A percentile compares a stretch with the other conserved stretches of the same genome.
phyloP scores from a whole-genome alignment of 1,140 invertebrate species.

The Akabosia matsudoensis region DNA sequence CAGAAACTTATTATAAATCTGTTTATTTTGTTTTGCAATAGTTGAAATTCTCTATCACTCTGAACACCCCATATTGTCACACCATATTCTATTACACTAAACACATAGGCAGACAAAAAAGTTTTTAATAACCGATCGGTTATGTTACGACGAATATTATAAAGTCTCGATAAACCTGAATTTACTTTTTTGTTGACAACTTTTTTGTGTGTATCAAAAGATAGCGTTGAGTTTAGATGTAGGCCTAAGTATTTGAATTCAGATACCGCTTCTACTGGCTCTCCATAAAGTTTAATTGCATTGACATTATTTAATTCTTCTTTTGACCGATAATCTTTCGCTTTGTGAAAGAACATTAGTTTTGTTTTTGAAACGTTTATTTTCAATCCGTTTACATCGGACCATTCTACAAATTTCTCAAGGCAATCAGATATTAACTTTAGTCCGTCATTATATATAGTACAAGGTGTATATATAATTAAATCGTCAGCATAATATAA shows the following conservation, averaged over 20 bases:
- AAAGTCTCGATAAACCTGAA: no score
- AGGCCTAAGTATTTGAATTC: neutral
- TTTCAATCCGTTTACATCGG: neutral
- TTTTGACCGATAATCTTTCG: neutral
- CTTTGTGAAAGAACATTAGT: slow-evolving; percentile 18
- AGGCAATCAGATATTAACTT: neutral
- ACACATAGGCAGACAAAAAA: no score
- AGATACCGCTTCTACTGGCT: neutral
- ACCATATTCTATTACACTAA: no score
- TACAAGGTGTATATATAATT: slow-evolving; percentile 23
- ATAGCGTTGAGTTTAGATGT: neutral
- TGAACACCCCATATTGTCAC: no score
- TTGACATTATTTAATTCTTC: neutral
- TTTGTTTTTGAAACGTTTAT: slow-evolving; percentile 17
- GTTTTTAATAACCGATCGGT: no score
- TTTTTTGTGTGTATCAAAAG: neutral
- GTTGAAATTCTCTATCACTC: no score
- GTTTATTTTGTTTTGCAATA: no score
- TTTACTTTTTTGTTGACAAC: neutral
- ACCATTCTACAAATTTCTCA: neutral
- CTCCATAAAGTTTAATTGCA: neutral
- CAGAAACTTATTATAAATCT: no score
- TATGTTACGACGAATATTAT: no score
- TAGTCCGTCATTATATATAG: neutral
- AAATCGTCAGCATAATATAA: slow-evolving; percentile 48